A percentile compares a stretch with the other conserved stretches of the same genome.
phyloP scores from a whole-genome alignment of 2,797 vertebrate genomes.

The Psittacula echo region DNA sequence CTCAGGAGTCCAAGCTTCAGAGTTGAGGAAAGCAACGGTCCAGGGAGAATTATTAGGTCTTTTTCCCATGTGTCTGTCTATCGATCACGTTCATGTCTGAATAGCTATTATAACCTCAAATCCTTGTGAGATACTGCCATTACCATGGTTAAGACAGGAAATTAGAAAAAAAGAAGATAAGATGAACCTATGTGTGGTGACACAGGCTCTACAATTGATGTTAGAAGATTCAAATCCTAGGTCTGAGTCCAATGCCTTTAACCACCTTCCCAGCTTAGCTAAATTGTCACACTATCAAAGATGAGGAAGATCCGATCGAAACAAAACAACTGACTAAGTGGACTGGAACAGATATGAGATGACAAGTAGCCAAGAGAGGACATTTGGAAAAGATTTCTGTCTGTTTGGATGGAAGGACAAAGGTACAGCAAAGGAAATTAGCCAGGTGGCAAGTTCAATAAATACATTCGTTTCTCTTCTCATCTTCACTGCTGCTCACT shows the following conservation, averaged over 20 bases:
- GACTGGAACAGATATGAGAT: not conserved
- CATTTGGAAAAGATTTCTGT: not conserved
- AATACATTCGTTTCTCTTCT: not conserved
- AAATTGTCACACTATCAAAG: not conserved
- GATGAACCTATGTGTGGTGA: not conserved
- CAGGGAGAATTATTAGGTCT: not conserved
- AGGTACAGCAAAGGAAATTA: not conserved
- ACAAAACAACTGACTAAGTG: not conserved
- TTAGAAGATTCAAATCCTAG: not conserved
- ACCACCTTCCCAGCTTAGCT: not conserved
- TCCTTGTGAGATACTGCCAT: not conserved
- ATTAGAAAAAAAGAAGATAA: not conserved
- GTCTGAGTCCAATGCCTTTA: not conserved
- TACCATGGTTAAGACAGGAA: not conserved
- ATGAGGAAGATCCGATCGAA: not conserved
- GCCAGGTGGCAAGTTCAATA: not conserved
- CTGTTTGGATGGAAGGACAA: not conserved
- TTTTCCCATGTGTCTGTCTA: not conserved
- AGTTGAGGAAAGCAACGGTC: not conserved
- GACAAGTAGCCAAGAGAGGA: not conserved
- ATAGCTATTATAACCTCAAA: not conserved
- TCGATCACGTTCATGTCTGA: not conserved
- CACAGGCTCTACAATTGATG: not conserved
- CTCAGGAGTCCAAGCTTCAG: not conserved
- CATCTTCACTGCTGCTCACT: not conserved